phyloP scores from a whole-genome alignment of 2,888 invertebrate genomes.

The Nyleta sp. region DNA sequence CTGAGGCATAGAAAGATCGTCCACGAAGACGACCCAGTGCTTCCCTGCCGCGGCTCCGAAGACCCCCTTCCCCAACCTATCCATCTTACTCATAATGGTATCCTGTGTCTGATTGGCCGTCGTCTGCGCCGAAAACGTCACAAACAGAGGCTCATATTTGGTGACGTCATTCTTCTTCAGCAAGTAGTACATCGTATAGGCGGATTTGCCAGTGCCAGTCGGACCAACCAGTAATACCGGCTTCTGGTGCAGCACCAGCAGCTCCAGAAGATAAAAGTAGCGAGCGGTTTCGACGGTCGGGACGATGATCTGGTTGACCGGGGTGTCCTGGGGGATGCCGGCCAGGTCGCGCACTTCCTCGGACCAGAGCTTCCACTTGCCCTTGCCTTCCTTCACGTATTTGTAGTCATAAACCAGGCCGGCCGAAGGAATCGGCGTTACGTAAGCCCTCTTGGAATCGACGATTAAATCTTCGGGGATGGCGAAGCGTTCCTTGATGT shows the following conservation, averaged over 20 bases:
- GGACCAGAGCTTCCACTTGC: slow-evolving; percentile 95
- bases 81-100: slow-evolving; percentile 96
- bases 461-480: slow-evolving; percentile 76
- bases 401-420: slow-evolving; percentile 94
- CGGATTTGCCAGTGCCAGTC: slow-evolving; percentile 97
- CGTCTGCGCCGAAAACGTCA: slow-evolving; percentile 97
- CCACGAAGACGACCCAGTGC: slow-evolving; percentile 94
- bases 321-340: slow-evolving; percentile 92
- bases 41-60: slow-evolving; percentile 77
- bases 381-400: slow-evolving; percentile 95
- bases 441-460: slow-evolving; percentile 86
- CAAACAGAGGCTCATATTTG: slow-evolving; percentile 91
- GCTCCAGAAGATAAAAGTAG: slow-evolving; percentile 89
- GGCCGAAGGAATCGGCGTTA: slow-evolving; percentile 90
- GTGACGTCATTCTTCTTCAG: slow-evolving; percentile 91
- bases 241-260: slow-evolving; percentile 91
- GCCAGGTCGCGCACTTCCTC: slow-evolving; percentile 90
- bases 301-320: slow-evolving; percentile 97
- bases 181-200: slow-evolving; percentile 93
- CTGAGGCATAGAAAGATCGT: slow-evolving; percentile 97
- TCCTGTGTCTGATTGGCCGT: slow-evolving; percentile 97
- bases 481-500: slow-evolving; percentile 83
- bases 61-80: slow-evolving; percentile 92
- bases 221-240: slow-evolving; percentile 95
- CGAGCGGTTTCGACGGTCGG: slow-evolving; percentile 95